phyloP scores from a whole-genome alignment of 2,797 vertebrate species.

The Otolemur crassicaudatus region DNA sequence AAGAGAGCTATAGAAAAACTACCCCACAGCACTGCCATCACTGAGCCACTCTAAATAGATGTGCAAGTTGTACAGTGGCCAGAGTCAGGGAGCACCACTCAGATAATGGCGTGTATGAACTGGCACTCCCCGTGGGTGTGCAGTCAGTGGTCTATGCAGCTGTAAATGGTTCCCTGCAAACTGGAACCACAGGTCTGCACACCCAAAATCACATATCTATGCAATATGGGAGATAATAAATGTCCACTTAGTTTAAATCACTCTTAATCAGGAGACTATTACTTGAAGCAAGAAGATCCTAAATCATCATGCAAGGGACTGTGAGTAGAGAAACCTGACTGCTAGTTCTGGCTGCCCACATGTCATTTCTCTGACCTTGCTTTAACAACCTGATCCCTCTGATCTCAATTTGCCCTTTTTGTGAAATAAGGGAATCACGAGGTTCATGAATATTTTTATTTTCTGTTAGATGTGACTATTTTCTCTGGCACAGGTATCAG shows the following conservation, averaged over 20 bases:
- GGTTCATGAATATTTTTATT: neutral
- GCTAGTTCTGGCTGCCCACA: neutral
- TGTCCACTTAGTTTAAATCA: neutral
- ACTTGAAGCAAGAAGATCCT: neutral
- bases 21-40: neutral
- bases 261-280: neutral
- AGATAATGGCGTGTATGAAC: fast-evolving
- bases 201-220: neutral
- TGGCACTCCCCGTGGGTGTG: no score
- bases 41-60: fast-evolving
- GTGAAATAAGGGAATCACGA: neutral
- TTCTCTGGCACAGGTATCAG: neutral
- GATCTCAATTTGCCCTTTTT: neutral
- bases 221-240: neutral
- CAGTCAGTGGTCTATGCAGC: neutral
- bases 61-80: neutral
- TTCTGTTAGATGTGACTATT: neutral
- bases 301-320: neutral
- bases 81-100: neutral
- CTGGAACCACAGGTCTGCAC: neutral
- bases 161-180: neutral
- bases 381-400: neutral
- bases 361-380: neutral
- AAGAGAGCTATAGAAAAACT: neutral
- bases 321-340: neutral